A percentile compares a stretch with the other conserved stretches of the same genome.
Evolutionary conservation across 2,888 invertebrate species (phyloP).

Genomic region (Embidobia sp.): DNA sequence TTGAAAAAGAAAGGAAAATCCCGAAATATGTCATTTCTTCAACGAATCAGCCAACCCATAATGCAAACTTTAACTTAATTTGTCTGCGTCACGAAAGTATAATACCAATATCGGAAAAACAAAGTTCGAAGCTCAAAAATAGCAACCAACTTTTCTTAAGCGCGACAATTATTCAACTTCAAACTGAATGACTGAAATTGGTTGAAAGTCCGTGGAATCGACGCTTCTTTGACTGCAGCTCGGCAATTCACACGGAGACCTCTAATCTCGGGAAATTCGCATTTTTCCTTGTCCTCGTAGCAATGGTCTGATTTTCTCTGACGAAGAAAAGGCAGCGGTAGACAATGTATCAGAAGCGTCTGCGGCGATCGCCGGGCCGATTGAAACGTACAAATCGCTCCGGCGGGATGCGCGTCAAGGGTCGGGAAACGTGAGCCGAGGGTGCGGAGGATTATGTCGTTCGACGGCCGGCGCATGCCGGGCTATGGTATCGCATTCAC

Average conservation of each 20-base stretch:
- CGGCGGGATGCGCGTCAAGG: conserved; percentile 68
- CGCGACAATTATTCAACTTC: conserved; percentile 39
- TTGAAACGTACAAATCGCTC: conserved; percentile 77
- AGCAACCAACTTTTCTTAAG: conserved; percentile 6
- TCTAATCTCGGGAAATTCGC: conserved; percentile 51
- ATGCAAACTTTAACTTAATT: no score
- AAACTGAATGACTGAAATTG: conserved; percentile 33
- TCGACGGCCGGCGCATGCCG: conserved; percentile 70
- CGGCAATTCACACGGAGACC: conserved; percentile 25
- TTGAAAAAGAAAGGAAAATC: no score
- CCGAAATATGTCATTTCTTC: no score
- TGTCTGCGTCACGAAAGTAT: no score
- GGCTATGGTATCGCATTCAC: conserved; percentile 79
- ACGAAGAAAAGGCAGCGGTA: conserved; percentile 44
- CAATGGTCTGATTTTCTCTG: conserved; percentile 38
- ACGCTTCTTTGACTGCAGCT: conserved; percentile 33
- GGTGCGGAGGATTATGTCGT: conserved; percentile 70
- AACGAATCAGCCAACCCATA: no score
- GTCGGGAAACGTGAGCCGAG: conserved; percentile 60
- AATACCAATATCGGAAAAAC: no score
- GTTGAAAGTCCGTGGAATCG: background rate
- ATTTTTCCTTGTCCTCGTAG: conserved; percentile 51
- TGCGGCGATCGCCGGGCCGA: conserved; percentile 68
- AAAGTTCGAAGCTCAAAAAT: no score
- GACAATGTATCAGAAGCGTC: conserved; percentile 61